Conservation (phyloP, 2,113 vertebrate genomes). For the Peromyscus leucopus region DNA sequence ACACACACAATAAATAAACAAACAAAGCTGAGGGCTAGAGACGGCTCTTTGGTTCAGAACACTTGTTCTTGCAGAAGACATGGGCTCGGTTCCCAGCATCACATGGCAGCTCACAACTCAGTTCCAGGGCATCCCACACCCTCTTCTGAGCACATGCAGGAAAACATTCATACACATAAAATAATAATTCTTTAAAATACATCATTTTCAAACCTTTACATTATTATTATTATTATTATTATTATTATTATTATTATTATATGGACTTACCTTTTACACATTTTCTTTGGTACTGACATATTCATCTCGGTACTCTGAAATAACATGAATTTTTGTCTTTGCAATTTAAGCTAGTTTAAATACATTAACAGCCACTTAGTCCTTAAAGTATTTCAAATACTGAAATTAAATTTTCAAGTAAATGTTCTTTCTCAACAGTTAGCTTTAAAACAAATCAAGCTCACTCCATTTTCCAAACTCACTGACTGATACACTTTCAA, state of each 20-base stretch:
- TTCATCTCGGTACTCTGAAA: conserved; percentile 84
- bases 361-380: conserved; percentile 55
- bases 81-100: neutral
- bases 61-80: neutral
- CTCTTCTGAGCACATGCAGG: neutral
- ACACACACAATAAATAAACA: too few relatives aligned
- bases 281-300: conserved; percentile 81
- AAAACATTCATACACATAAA: neutral
- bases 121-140: neutral
- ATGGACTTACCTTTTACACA: conserved; percentile 88
- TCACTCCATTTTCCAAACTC: conserved; percentile 17
- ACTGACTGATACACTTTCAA: neutral
- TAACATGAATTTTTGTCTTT: conserved; percentile 75
- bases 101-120: neutral
- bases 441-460: conserved; percentile 11
- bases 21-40: neutral
- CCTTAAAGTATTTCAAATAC: conserved; percentile 65
- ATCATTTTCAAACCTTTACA: neutral
- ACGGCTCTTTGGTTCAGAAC: neutral
- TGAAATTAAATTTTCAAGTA: conserved; percentile 63
- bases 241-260: neutral
- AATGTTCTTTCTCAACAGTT: conserved; percentile 20
- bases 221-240: neutral
- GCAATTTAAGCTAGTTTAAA: conserved; percentile 70
- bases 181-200: neutral